Base-by-base conservation (phyloP, 2,888 invertebrate genomes). In the Icerya purchasi region DNA sequence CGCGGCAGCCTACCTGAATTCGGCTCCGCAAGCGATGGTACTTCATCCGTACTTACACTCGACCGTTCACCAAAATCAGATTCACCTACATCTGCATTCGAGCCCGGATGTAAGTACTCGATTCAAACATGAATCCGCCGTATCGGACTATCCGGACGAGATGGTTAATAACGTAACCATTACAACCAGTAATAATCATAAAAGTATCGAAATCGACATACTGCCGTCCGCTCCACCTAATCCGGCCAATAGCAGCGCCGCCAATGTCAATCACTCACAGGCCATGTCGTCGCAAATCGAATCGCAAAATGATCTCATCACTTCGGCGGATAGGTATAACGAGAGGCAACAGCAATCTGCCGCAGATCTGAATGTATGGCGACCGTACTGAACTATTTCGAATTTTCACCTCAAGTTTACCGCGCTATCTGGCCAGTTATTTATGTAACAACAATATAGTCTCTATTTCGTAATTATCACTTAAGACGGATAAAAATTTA, bases 31-130 rank as follows among this genome's bases (percentile, higher is more conserved):
- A 1, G 78, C 81, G 61, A 82, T 86, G 80, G 80, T 87, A 21
- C 77, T 86, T 0, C 81, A 79, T 67, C 86, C 86, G 0, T 84
- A 85, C 67, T 74, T 86, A 0, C 84, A 86, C 70, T 86, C 86
- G 52, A 86, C 86, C 22, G 86, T 87, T 58, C 87, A 87, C 70
- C 86, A 87, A 71, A 87, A 86, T 71, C 86, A 87, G 75, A 86
- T 87, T 62, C 87, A 88, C 69, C 76, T 87, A 22, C 87, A 87
- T 67, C 71, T 84, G 24, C 86, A 87, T 70, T 65, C 67, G 58
- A 65, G 63, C 2, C 50, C 61, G 36, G 64, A 63, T 20, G 25
- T 60, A 24, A 59, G 61, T 54, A 61, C 59, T 10, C 57, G 56
- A 10, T 49, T 59, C 1, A 62, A 62, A 24, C 65, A 64, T 22